These are phyloP conservation scores for Epinotia brunnichana DNA, from an alignment of 2,888 invertebrate genomes.

Conservation along the genomic window DNA sequence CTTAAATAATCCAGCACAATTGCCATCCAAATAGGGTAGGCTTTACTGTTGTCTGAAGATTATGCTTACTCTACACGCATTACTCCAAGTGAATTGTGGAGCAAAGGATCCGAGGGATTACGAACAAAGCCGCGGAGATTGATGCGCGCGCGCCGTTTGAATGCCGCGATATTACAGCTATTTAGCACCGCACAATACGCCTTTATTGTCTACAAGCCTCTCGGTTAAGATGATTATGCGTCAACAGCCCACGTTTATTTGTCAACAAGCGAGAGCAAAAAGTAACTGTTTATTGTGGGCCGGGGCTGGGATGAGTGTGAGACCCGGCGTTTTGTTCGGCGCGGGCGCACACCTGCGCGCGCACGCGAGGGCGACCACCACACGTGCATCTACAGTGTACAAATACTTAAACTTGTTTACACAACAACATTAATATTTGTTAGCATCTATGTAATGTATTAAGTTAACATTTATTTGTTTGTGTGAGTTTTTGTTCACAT, in stretches of 20 bases:
- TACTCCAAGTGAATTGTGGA: slow-evolving; percentile 19
- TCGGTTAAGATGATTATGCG: slow-evolving; percentile 27
- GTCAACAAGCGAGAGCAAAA: slow-evolving; percentile 27
- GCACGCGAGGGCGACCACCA: neutral
- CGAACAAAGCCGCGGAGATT: slow-evolving; percentile 26
- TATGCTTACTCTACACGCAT: slow-evolving; percentile 6
- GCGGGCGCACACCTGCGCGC: slow-evolving; percentile 21
- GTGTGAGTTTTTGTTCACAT: too few species aligned
- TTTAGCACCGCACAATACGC: slow-evolving; percentile 33
- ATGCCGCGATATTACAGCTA: slow-evolving; percentile 23
- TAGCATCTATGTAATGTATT: neutral
- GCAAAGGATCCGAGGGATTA: slow-evolving; percentile 6
- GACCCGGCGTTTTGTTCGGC: slow-evolving; percentile 7
- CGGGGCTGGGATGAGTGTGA: slow-evolving; percentile 12
- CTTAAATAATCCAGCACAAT: neutral
- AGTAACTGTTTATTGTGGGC: slow-evolving; percentile 33
- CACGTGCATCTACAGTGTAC: neutral
- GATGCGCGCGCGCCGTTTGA: slow-evolving; percentile 23
- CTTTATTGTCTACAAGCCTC: slow-evolving; percentile 23
- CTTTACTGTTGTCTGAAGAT: slow-evolving; percentile 12
- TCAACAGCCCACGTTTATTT: slow-evolving; percentile 36
- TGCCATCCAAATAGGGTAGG: slow-evolving; percentile 13
- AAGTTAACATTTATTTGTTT: too few species aligned
- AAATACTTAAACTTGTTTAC: slow-evolving; percentile 9
- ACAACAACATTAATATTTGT: neutral